Evolutionary conservation across 2,113 vertebrate genomes (phyloP).

Genomic region (Zosterops japonicus): DNA sequence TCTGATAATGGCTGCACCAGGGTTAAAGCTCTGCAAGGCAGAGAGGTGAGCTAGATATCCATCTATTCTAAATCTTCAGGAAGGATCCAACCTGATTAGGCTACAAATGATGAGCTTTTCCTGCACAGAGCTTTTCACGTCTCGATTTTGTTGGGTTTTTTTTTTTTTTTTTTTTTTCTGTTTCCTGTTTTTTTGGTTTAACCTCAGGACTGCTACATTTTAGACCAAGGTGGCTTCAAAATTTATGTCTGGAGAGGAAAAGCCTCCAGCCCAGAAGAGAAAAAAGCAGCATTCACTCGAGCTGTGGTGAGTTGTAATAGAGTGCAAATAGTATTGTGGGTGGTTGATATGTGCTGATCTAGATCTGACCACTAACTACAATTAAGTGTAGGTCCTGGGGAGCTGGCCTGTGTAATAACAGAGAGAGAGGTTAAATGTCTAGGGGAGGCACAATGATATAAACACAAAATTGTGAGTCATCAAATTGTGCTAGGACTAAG

Average conservation of each 20-base stretch:
- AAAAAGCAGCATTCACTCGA: slow-evolving; percentile 79
- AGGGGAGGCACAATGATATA: background rate
- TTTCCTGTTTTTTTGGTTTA: background rate
- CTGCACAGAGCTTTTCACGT: background rate
- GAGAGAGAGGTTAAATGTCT: background rate
- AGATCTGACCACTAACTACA: background rate
- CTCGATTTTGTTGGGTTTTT: background rate
- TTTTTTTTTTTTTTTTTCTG: background rate
- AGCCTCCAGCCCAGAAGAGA: slow-evolving; percentile 78
- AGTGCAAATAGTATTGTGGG: background rate
- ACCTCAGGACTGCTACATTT: slow-evolving; percentile 86
- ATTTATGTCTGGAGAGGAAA: slow-evolving; percentile 91
- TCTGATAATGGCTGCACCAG: background rate
- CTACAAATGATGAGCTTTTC: background rate
- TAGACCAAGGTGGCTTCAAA: slow-evolving; percentile 82
- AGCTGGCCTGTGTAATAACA: background rate
- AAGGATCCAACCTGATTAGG: background rate
- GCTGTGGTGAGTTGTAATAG: slow-evolving; percentile 79
- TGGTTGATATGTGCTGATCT: background rate
- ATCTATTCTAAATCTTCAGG: background rate
- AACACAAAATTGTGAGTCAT: background rate
- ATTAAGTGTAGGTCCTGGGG: background rate
- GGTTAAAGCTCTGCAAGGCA: background rate
- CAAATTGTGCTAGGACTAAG: background rate
- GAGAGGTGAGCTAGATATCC: background rate